Evolutionary conservation across 2,113 vertebrate genomes (phyloP), one percentile per base, ranked within the genome.

Genomic region (Hymenochirus boettgeri): DNA sequence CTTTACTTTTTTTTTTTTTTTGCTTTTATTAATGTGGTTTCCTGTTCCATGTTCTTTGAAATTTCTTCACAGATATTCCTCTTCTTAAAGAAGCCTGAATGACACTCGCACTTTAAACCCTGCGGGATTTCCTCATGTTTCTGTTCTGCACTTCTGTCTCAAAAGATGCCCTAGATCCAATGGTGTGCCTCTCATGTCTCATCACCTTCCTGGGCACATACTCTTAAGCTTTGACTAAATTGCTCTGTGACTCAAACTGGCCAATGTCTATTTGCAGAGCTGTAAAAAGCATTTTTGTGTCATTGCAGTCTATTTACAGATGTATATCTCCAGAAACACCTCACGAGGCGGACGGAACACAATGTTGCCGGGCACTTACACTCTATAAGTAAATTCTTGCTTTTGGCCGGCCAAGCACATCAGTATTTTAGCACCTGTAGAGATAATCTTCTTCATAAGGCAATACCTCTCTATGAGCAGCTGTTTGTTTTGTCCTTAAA

Each of bases 1-100:
- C n/a, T n/a, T n/a, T n/a, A n/a, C n/a, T n/a, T 45, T 15, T 19
- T 13, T 11, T 2, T n/a, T n/a, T n/a, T n/a, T n/a, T n/a, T n/a
- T n/a, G n/a, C n/a, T n/a, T n/a, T n/a, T n/a, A n/a, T n/a, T n/a
- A n/a, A 17, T 42, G 39, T 7, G 17, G 39, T 42, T 42, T 42
- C 17, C 39, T 42, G 39, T 35, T 35, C 33, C 15, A 2, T 35
- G 33, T n/a, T 52, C 23, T 55, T 23, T 71, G 33, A 42, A 25
- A 2, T 21, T 69, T 54, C 47, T 22, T 53, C 27, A 51, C 84
- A 99, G 96, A 99, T 88, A 96, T 97, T 78, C 95, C 95, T 21
- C 86, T 99, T 79, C 50, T 99, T 82, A 97, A 98, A 85, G 95
- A 99, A 91, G 94, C 95, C 76, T 99, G 92, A 99, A 83, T 69